Percentiles rank a stretch among this genome's conserved stretches.
Conservation (phyloP, 2,888 invertebrate species). For the Cataglyphis livida region DNA sequence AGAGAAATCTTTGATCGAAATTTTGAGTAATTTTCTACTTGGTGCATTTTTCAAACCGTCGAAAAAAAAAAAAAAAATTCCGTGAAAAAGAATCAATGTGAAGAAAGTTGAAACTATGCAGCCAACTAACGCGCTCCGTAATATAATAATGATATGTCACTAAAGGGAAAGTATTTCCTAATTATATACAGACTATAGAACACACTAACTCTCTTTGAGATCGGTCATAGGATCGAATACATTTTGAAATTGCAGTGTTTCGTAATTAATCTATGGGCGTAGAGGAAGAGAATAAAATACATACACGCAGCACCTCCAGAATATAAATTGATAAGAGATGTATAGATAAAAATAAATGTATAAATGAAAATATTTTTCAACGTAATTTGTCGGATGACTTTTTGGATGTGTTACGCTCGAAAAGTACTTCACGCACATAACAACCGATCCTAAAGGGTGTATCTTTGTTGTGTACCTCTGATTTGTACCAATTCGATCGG, state of each 20-base stretch:
- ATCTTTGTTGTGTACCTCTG: neutral
- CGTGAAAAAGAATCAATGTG: neutral
- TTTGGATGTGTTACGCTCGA: conserved; percentile 32
- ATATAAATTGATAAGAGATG: conserved; percentile 33
- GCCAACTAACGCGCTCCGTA: neutral
- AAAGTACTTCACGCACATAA: conserved; percentile 1
- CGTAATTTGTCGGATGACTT: conserved; percentile 28
- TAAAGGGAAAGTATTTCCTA: conserved; percentile 28
- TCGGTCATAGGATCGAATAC: conserved; percentile 21
- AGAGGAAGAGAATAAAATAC: conserved; percentile 1
- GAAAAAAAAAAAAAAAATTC: neutral
- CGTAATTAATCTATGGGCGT: conserved; percentile 8
- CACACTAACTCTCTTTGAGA: conserved; percentile 13
- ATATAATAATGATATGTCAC: neutral
- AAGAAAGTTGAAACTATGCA: neutral
- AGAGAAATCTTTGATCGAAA: neutral
- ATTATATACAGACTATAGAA: neutral
- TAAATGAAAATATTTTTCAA: conserved; percentile 45
- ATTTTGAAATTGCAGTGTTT: conserved; percentile 22
- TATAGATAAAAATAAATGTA: conserved; percentile 38
- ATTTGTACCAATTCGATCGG: conserved; percentile 4
- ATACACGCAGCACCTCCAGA: conserved; percentile 33
- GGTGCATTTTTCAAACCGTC: neutral
- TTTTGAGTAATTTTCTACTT: conserved; percentile 4
- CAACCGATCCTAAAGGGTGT: conserved; percentile 18